Evolutionary conservation across 37 sponge, comb jelly and placozoan species (phyloP), one percentile per base, ranked within the genome.

Genomic region (Geodia barretti): DNA sequence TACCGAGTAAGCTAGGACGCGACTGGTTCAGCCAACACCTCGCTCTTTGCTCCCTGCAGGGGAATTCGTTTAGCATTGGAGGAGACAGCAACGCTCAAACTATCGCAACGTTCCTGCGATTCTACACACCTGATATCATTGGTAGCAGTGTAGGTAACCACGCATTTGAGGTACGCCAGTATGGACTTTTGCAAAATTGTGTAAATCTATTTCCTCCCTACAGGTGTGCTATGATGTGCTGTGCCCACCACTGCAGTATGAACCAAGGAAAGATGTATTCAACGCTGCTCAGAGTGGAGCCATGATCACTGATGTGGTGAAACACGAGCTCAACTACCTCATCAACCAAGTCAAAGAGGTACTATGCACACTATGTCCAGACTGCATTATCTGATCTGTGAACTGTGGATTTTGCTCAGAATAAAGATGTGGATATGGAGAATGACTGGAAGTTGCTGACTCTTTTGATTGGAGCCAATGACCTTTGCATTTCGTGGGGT

Each of bases 221-320:
- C 76, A 93, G 93, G 66, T 93, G n/a, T 93, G 94, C 68, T 93
- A 90, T 80, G 90, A 79, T 11, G 25, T 71, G 4, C 0, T 89
- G 1, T 93, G 94, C 40, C 91, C 90, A 23, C 90, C 91, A 0
- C 64, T 79, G 70, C 91, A 93, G 85, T 89, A 93, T 34, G 58
- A 83, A 33, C 91, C 94, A 4, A 14, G 23, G 9, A 72, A 87
- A 70, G 94, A 93, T 80, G 91, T 89, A 11, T 77, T 93, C 43
- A 86, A 93, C 83, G 90, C 94, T 41, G 94, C 94, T 25, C 94
- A 93, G 78, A 86, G 84, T 83, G 94, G 94, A 60, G 94, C 91
- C 26, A 93, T 93, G 94, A 33, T 83, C 0, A 83, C 77, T n/a
- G 70, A 89, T 37, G 65, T 93, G 2, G 86, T 86, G 59, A 63